These are phyloP conservation scores for Pycnomerus fuliginosus DNA, from an alignment of 2,888 invertebrate species.

Conservation along the genomic window DNA sequence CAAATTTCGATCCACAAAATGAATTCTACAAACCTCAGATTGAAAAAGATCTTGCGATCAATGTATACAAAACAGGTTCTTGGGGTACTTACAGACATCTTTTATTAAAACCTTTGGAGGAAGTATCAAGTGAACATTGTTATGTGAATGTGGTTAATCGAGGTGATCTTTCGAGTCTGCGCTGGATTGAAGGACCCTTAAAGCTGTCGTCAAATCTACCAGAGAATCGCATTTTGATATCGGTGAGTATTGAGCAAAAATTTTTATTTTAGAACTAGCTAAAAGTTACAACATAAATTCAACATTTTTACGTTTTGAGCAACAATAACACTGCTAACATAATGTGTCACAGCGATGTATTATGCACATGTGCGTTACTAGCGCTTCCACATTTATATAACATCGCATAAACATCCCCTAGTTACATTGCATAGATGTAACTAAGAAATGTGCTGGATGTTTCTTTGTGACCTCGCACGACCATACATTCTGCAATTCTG, in stretches of 20 bases:
- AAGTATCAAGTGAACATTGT: conserved; percentile 61
- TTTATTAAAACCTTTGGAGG: conserved; percentile 57
- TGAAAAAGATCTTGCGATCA: conserved; percentile 72
- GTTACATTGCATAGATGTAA: too few relatives aligned
- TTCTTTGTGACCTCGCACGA: too few relatives aligned
- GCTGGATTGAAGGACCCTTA: conserved; percentile 74
- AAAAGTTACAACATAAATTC: too few relatives aligned
- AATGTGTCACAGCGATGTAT: too few relatives aligned
- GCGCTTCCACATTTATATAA: too few relatives aligned
- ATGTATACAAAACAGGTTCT: conserved; percentile 64
- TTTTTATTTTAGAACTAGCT: too few relatives aligned
- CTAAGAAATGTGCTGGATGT: too few relatives aligned
- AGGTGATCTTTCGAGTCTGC: conserved; percentile 83
- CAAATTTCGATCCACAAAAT: conserved; percentile 63
- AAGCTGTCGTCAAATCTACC: conserved; percentile 45
- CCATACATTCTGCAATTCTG: too few relatives aligned
- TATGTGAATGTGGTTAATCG: conserved; percentile 74
- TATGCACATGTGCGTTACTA: too few relatives aligned
- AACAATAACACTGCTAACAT: too few relatives aligned
- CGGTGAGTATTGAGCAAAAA: conserved; percentile 12
- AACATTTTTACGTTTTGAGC: too few relatives aligned
- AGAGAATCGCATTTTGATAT: conserved; percentile 9
- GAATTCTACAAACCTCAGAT: conserved; percentile 64
- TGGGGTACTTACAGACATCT: conserved; percentile 77
- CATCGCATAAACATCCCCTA: too few relatives aligned